These are phyloP conservation scores for Vulpes lagopus DNA, from an alignment of 2,113 vertebrate species.

Conservation along the genomic window DNA sequence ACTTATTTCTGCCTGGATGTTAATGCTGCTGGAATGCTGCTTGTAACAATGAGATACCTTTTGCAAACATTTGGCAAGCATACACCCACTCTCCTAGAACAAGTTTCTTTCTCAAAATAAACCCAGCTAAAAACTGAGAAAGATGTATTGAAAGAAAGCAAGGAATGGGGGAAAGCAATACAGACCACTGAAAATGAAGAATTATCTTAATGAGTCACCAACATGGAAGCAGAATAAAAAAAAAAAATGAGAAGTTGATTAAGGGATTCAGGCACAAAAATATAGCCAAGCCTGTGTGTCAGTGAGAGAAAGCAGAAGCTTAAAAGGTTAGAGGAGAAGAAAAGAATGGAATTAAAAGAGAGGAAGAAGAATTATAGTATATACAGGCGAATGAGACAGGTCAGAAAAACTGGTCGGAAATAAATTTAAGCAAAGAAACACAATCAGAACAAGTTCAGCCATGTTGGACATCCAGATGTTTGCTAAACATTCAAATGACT, in stretches of 20 bases:
- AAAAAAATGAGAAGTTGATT: constrained; percentile 61
- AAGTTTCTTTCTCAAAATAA: constrained; percentile 63
- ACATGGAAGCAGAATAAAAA: constrained; percentile 38
- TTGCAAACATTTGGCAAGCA: constrained; percentile 84
- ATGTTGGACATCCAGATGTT: background rate
- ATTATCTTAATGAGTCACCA: background rate
- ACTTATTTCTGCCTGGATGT: constrained; percentile 77
- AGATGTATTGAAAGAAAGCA: constrained; percentile 47
- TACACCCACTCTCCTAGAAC: constrained; percentile 67
- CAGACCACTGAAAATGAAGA: constrained; percentile 36
- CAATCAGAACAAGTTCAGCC: background rate
- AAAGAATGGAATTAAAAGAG: constrained; percentile 37
- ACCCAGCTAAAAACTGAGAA: constrained; percentile 64
- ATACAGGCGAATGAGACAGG: background rate
- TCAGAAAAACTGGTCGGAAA: constrained; percentile 64
- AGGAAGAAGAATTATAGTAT: background rate
- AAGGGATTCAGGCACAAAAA: background rate
- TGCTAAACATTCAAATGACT: background rate
- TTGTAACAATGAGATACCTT: constrained; percentile 83
- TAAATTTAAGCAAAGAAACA: constrained; percentile 60
- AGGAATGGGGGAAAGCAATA: background rate
- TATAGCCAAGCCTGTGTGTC: background rate
- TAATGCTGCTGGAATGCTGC: constrained; percentile 81
- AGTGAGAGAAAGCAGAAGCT: constrained; percentile 45
- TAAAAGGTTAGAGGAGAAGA: constrained; percentile 5